Percentiles rank a stretch among this genome's conserved stretches.
Conservation (phyloP, 1,140 invertebrate genomes). For the Caerostris extrusa region DNA sequence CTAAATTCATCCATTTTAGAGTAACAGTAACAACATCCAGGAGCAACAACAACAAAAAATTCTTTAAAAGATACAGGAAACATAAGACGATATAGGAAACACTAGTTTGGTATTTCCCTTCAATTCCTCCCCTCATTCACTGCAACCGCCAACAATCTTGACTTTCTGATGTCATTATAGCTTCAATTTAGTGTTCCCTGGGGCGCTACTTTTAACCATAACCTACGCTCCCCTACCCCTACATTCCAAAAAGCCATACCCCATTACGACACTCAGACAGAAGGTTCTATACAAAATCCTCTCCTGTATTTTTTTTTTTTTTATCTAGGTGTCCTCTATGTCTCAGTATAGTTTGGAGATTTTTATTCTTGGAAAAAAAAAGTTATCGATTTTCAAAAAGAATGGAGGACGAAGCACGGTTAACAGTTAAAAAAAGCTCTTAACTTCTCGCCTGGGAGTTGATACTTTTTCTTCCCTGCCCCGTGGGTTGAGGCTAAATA, state of each 20-base stretch:
- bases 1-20: no score
- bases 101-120: not conserved
- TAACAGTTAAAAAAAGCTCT: not conserved
- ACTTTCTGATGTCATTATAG: slow-evolving; percentile 57
- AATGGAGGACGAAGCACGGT: not conserved
- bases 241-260: not conserved
- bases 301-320: not conserved
- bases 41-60: no score
- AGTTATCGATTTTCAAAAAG: slow-evolving; percentile 18
- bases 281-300: not conserved
- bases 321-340: not conserved
- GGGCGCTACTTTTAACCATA: not conserved
- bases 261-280: not conserved
- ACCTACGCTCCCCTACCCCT: not conserved
- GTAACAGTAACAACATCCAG: no score
- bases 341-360: not conserved
- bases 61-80: no score
- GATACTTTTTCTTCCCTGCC: not conserved
- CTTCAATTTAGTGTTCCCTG: slow-evolving; percentile 50
- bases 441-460: slow-evolving; percentile 43
- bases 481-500: not conserved
- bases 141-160: slow-evolving; percentile 10
- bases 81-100: not conserved
- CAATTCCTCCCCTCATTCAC: not conserved
- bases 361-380: not conserved